Base-by-base conservation (phyloP, 2,888 invertebrate species). In the Tanypteryx hageni region DNA sequence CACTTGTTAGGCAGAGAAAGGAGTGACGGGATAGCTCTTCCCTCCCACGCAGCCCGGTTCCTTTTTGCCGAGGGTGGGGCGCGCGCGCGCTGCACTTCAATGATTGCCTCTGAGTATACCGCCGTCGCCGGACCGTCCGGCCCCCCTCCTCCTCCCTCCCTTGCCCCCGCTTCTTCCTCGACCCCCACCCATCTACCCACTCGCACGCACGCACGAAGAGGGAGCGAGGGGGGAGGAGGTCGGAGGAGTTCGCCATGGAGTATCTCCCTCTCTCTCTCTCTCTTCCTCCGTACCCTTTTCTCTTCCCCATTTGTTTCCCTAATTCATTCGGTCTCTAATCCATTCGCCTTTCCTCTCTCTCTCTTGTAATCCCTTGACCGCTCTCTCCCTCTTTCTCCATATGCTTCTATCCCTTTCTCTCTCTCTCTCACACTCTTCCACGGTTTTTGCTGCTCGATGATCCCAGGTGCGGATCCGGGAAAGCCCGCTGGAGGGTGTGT, bases 301-400 rank as follows among this genome's bases (percentile, higher is more conserved):
- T 18, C 61, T 61, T 86, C 86, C 89, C 89, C 64, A 89, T 89
- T 89, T 89, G 89, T 89, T 89, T 89, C 89, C 89, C 89, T 89
- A 89, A 89, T 68, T 89, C 89, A 89, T 89, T 89, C 64, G 61
- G 68, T 89, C 89, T 89, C 89, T 89, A 89, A 89, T 89, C 89
- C 89, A 89, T 89, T 18, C 89, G 27, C 68, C 44, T 89, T 18
- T 64, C 18, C 61, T 61, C 89, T 22, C 59, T 59, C 85, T 57
- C 59, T 57, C 86, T 59, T 27, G 27, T 86, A 86, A 86, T 86
- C 86, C 86, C 27, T 61, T 27, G 13, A 58, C 27, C 18, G 31
- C 82, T 16, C 82, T n/a, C 18, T 27, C 27, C n/a, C 76, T n/a
- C 18, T 27, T n/a, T 1, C 76, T 76, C 64, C n/a, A 16, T 64